Evolutionary conservation across 2,888 invertebrate species (phyloP), one percentile per base, ranked within the genome.

Genomic region (Eucriotettix oculatus): DNA sequence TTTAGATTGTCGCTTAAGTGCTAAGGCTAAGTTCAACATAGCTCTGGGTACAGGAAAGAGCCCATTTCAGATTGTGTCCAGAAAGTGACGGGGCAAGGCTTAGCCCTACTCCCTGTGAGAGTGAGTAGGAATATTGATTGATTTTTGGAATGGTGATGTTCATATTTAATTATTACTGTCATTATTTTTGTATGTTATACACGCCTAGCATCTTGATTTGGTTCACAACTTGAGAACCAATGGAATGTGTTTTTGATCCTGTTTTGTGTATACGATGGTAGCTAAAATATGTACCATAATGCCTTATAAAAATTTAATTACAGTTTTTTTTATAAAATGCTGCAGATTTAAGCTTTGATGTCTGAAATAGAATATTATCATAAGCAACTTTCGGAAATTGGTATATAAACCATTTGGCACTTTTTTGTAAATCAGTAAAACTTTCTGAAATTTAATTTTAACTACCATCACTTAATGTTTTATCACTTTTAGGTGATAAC

Each of bases 11-110:
- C 64, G 64, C 54, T 52, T 64, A 57, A 60, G 44, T 59, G 58
- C 61, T 59, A 63, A 63, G 60, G 63, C 63, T 54, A 63, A 64
- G 64, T 64, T 64, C 64, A 58, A 63, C 64, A 64, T 64, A 55
- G 52, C 59, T 57, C 52, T 64, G 53, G 62, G 63, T 16, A 54
- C 14, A 52, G 61, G 63, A n/a, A 53, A 52, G 55, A 57, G 43
- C 42, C 52, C 60, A 55, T 64, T 63, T 61, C 57, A 63, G 63
- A 64, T 64, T 60, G 53, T 63, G 57, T 53, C 61, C 60, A 60
- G 64, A 58, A 56, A 64, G 57, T 64, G 62, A 64, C 60, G 58
- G 17, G 42, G 17, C 61, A 54, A 58, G 54, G 57, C 43, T 16
- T 14, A 54, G 17, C 12, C 16, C 54, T 14, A 12, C 54, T 54